Conservation (phyloP, 92 coral and sea anemone genomes). For the Virgularia gustaviana region DNA sequence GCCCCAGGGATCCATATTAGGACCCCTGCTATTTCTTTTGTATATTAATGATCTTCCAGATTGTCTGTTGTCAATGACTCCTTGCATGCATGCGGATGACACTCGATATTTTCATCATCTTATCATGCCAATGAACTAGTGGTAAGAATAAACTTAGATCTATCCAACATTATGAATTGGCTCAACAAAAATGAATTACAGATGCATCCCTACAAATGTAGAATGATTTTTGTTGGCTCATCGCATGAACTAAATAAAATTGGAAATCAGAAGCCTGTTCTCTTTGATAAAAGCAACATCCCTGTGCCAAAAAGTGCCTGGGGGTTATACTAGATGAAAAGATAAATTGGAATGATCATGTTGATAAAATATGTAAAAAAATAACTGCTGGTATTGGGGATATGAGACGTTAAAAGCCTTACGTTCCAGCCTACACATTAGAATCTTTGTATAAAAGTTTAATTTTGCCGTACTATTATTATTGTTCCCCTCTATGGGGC, state of each 20-base stretch:
- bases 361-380: no score
- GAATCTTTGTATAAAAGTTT: no score
- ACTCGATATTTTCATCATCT: conserved; percentile 42
- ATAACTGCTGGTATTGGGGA: no score
- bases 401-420: no score
- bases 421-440: no score
- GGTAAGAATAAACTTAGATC: conserved; percentile 3
- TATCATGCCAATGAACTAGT: conserved; percentile 5
- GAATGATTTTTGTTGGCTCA: conserved; percentile 41
- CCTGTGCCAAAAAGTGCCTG: no score
- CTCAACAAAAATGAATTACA: conserved; percentile 38
- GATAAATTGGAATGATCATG: no score
- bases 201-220: conserved; percentile 38
- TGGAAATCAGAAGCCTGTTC: not conserved
- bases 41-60: conserved; percentile 44
- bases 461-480: no score
- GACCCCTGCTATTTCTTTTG: conserved; percentile 50
- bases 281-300: no score
- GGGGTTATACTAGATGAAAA: no score
- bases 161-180: conserved; percentile 11
- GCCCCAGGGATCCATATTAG: conserved; percentile 56
- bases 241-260: not conserved
- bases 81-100: conserved; percentile 49
- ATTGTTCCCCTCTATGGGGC: no score
- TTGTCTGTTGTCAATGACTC: conserved; percentile 17